phyloP scores from a whole-genome alignment of 23 tunicate genomes.

The Ascidia mentula region DNA sequence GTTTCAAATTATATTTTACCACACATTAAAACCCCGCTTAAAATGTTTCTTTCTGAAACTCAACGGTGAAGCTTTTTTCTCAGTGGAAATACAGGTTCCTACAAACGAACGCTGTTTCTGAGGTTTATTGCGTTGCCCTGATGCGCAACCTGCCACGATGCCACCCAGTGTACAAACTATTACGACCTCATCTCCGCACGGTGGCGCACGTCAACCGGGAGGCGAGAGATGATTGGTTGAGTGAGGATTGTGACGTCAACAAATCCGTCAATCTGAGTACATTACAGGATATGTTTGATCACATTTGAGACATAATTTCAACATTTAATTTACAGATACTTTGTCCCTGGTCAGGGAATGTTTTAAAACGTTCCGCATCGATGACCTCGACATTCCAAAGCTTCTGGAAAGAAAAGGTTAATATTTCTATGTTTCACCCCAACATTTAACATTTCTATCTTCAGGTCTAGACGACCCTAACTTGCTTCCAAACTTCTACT shows the following conservation, averaged over 20 bases:
- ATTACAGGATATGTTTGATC: no score
- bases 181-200: slow-evolving; percentile 9
- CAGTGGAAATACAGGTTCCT: background rate
- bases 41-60: background rate
- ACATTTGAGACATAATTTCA: no score
- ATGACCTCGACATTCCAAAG: background rate
- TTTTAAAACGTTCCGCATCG: background rate
- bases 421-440: background rate
- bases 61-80: background rate
- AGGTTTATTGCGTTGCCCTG: background rate
- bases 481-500: slow-evolving; percentile 24
- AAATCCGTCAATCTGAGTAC: background rate
- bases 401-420: background rate
- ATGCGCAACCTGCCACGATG: slow-evolving; percentile 3
- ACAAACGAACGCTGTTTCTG: background rate
- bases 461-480: slow-evolving; percentile 25
- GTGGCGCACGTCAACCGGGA: slow-evolving; percentile 12
- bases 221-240: background rate
- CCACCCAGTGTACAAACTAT: slow-evolving; percentile 8
- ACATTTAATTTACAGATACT: background rate
- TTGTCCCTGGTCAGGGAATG: background rate
- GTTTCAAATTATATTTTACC: background rate
- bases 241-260: background rate
- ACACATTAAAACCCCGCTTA: background rate
- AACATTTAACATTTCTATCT: background rate